These are phyloP conservation scores for Heliornis fulica DNA, from an alignment of 2,113 vertebrate species.

Conservation along the genomic window DNA sequence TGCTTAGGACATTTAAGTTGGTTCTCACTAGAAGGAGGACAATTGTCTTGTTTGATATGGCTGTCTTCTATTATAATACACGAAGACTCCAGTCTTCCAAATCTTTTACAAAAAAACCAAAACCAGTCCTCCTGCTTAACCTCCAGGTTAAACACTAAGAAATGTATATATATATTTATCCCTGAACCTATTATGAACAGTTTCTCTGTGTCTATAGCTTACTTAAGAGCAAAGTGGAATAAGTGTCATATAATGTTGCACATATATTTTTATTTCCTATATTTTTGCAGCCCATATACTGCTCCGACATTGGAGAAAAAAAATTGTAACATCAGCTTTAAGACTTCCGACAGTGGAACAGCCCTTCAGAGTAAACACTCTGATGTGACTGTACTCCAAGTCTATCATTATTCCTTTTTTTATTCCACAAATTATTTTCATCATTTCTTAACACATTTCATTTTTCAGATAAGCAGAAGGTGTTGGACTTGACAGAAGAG, in stretches of 20 bases:
- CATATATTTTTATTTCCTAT: background rate
- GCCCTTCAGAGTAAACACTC: background rate
- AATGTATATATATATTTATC: background rate
- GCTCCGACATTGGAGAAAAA: background rate
- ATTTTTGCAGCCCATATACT: background rate
- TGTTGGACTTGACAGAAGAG: background rate
- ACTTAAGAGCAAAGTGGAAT: background rate
- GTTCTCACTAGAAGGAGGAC: no score
- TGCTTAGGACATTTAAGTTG: no score
- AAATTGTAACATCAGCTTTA: background rate
- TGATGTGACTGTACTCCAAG: background rate
- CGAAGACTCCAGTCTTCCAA: background rate
- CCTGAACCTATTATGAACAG: background rate
- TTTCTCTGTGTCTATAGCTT: background rate
- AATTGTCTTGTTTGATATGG: background rate
- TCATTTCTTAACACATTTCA: background rate
- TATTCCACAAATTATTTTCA: background rate
- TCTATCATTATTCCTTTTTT: background rate
- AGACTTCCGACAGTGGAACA: background rate
- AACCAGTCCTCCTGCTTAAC: background rate
- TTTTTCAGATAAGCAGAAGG: background rate
- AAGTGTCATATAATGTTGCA: background rate
- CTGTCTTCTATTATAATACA: background rate
- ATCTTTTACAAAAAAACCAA: background rate
- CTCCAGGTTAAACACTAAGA: background rate